Evolutionary conservation across 2,888 invertebrate species (phyloP).

Genomic region (Cheilosia vulpina): DNA sequence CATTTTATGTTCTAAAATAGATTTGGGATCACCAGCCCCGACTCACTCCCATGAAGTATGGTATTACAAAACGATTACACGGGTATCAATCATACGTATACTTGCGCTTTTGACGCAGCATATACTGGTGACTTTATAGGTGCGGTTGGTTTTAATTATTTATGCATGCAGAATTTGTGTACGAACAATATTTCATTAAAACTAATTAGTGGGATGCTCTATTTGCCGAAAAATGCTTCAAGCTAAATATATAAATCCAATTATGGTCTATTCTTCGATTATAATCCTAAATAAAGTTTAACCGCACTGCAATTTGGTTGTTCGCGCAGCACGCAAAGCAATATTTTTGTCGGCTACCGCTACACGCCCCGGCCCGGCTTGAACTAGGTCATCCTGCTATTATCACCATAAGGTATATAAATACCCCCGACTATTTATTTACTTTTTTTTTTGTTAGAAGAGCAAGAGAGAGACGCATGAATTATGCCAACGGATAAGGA

Average conservation of each 20-base stretch:
- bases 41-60: too few relatives aligned
- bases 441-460: slow-evolving; percentile 6
- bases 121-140: too few relatives aligned
- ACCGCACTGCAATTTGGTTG: slow-evolving; percentile 57
- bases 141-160: background rate
- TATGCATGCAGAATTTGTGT: background rate
- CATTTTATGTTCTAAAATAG: too few relatives aligned
- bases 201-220: background rate
- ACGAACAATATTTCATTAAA: background rate
- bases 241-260: slow-evolving; percentile 44
- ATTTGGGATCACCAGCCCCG: too few relatives aligned
- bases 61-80: too few relatives aligned
- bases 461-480: slow-evolving; percentile 46
- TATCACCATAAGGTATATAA: slow-evolving; percentile 57
- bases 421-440: background rate
- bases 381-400: slow-evolving; percentile 61
- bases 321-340: slow-evolving; percentile 54
- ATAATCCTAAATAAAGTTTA: slow-evolving; percentile 40
- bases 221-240: background rate
- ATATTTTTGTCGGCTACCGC: slow-evolving; percentile 41
- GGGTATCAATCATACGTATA: too few relatives aligned
- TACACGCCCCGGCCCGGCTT: slow-evolving; percentile 21
- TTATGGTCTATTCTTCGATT: slow-evolving; percentile 40
- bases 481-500: slow-evolving; percentile 68
- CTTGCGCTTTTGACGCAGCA: too few relatives aligned